Evolutionary conservation across 1,140 invertebrate species (phyloP).

Genomic region (Papilio xuthus): DNA sequence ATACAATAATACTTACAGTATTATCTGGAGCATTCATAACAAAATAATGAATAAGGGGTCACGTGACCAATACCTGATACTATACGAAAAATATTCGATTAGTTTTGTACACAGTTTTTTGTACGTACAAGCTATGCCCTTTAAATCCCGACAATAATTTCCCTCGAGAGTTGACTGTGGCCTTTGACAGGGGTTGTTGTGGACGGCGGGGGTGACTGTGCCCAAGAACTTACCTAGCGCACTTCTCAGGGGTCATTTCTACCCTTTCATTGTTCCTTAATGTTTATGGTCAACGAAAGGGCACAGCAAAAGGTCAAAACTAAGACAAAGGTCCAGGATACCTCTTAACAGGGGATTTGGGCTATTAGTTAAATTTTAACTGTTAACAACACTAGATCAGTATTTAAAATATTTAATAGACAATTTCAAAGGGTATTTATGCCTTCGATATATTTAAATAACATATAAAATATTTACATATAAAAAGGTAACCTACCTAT

Average conservation of each 20-base stretch:
- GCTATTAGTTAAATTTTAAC: not conserved
- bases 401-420: not conserved
- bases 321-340: conserved; percentile 40
- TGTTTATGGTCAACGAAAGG: conserved; percentile 79
- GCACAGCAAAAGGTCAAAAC: conserved; percentile 65
- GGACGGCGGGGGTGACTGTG: conserved; percentile 67
- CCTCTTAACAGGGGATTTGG: not conserved
- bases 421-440: not conserved
- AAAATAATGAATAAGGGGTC: conserved; percentile 44
- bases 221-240: conserved; percentile 70
- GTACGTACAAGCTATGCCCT: conserved; percentile 76
- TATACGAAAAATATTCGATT: conserved; percentile 66
- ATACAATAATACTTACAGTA: not conserved
- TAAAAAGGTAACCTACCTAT: too few species aligned
- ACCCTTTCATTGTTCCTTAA: conserved; percentile 75
- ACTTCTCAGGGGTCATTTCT: conserved; percentile 68
- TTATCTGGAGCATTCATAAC: conserved; percentile 12
- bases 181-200: conserved; percentile 76
- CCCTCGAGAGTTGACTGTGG: conserved; percentile 69
- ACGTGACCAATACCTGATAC: conserved; percentile 70
- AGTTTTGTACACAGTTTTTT: conserved; percentile 73
- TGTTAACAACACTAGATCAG: not conserved
- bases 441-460: not conserved
- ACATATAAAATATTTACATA: not conserved
- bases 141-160: conserved; percentile 81